These are phyloP conservation scores for Telmatherina bonti DNA, from an alignment of 2,797 vertebrate species.

Conservation along the genomic window DNA sequence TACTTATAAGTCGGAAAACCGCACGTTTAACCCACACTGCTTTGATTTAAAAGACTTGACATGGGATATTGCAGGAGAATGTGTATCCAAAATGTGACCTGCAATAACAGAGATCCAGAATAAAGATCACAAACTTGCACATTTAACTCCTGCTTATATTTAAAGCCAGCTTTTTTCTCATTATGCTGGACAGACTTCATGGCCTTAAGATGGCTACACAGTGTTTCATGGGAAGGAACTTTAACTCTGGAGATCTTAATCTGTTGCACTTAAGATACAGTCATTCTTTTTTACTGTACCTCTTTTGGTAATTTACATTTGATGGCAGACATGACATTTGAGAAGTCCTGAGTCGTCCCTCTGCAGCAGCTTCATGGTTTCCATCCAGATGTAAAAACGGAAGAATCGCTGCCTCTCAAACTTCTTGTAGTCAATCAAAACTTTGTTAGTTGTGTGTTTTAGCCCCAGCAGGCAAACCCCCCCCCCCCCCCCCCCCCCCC, in stretches of 20 bases:
- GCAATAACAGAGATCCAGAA: neutral
- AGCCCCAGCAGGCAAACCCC: slow-evolving; percentile 42
- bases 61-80: neutral
- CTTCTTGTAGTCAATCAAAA: slow-evolving; percentile 71
- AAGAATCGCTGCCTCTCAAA: slow-evolving; percentile 51
- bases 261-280: slow-evolving; percentile 24
- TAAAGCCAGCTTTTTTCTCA: slow-evolving; percentile 5
- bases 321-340: slow-evolving; percentile 49
- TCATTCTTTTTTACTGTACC: slow-evolving; percentile 25
- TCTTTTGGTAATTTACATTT: slow-evolving; percentile 32
- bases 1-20: slow-evolving; percentile 9
- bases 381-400: slow-evolving; percentile 47
- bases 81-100: neutral
- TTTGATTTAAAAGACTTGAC: slow-evolving; percentile 12
- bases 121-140: slow-evolving; percentile 1
- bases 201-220: slow-evolving; percentile 1
- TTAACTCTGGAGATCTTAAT: slow-evolving; percentile 38
- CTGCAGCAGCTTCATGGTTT: slow-evolving; percentile 12
- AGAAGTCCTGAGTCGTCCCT: slow-evolving; percentile 45
- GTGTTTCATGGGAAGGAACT: slow-evolving; percentile 9
- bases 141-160: neutral
- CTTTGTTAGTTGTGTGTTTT: slow-evolving; percentile 58
- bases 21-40: slow-evolving; percentile 20
- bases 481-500: slow-evolving; percentile 9
- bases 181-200: neutral